Evolutionary conservation across 2,797 vertebrate genomes (phyloP), one percentile per base, ranked within the genome.

Genomic region (Argya squamiceps): DNA sequence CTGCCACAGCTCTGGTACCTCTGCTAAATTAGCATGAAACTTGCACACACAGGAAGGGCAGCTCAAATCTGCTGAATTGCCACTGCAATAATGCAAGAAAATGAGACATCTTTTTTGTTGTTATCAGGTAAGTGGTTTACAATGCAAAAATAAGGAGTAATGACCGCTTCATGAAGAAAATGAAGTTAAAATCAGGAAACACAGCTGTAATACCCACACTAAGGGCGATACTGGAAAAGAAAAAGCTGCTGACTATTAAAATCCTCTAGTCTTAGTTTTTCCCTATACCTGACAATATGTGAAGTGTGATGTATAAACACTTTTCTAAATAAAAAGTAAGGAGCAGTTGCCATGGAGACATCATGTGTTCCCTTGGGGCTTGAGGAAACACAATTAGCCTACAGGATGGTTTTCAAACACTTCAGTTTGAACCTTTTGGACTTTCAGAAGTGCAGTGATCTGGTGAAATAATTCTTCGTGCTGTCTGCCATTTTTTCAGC

Each of bases 311-410:
- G 67, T 65, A 91, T 69, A 81, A 87, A 84, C 67, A 89, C 44
- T 84, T 93, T 89, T 75, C 74, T 70, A 82, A 96, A 94, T 88
- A 88, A 92, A 92, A 94, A 84, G 84, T 86, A 88, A 96, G 88
- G 55, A 84, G 26, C 29, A 9, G 95, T 96, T 96, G 62, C 89
- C 74, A 96, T 96, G 92, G 97, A 95, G 87, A 97, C 22, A 65
- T 84, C 91, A 71, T 39, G 75, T 77, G 43, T 29, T 95, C 92
- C 49, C 81, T 73, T 88, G 47, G 79, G 87, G 36, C 53, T 92
- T 23, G 29, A 93, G 67, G 41, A 93, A 96, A 95, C 69, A 93
- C 90, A 96, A 93, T 95, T 94, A 96, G 87, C 84, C 83, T 78
- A 24, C 60, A 86, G 82, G 67, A 89, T 67, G 30, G 56, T 80